A percentile compares a stretch with the other conserved stretches of the same genome.
These are phyloP conservation scores for Darevskia nairensis DNA, from an alignment of 2,797 vertebrate genomes.

Conservation along the genomic window DNA sequence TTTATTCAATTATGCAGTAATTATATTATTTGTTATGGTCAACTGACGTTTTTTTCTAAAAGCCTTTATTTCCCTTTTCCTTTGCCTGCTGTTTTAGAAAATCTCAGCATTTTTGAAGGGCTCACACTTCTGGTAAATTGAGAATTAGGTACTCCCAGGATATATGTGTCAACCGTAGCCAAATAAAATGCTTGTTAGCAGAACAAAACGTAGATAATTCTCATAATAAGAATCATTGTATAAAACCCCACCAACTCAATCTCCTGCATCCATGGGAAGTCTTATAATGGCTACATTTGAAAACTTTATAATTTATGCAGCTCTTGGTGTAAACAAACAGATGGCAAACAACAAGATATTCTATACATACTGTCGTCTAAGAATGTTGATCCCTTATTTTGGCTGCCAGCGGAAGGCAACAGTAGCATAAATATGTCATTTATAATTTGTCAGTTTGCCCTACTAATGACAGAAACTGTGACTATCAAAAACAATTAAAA, in stretches of 20 bases:
- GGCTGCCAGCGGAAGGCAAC: constrained; percentile 57
- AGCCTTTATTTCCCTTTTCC: not conserved
- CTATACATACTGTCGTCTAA: constrained; percentile 49
- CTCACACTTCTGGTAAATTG: rapidly evolving
- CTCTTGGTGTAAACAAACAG: constrained; percentile 57
- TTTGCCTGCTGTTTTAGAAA: rapidly evolving
- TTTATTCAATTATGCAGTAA: constrained; percentile 1
- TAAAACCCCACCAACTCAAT: not conserved
- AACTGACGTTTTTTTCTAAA: not conserved
- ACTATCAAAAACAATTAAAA: constrained; percentile 72
- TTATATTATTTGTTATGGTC: not conserved
- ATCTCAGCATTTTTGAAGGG: not conserved
- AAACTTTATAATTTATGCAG: constrained; percentile 35
- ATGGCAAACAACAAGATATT: constrained; percentile 52
- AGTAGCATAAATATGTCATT: constrained; percentile 71
- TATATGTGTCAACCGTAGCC: not conserved
- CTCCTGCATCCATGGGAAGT: not conserved
- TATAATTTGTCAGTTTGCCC: constrained; percentile 77
- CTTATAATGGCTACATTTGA: not conserved
- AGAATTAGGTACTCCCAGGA: not conserved
- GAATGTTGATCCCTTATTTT: constrained; percentile 55
- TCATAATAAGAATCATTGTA: constrained; percentile 10
- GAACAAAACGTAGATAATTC: not conserved
- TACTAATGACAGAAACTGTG: constrained; percentile 77
- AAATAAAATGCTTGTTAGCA: constrained; percentile 9